Evolutionary conservation across 64 coral and sea anemone genomes (phyloP), one percentile per base, ranked within the genome.

Genomic region (Dendrophyllia cribrosa): DNA sequence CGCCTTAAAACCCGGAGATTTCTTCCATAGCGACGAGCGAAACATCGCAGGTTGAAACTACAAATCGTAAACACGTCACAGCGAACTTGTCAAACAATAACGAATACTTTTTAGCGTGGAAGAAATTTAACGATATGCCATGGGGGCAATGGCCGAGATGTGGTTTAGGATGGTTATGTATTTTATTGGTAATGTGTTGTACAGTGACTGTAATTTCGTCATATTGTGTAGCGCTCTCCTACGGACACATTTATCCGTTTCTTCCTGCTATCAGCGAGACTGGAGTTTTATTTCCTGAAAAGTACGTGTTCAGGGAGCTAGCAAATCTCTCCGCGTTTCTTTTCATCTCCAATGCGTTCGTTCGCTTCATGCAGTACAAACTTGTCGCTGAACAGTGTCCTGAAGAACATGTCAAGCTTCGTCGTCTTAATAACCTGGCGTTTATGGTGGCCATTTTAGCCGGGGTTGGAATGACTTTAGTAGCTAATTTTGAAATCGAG

Each of bases 401-500:
- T 0, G 91, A 96, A 47, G 95, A 86, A 34, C 86, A 93, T 16
- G 69, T 51, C 0, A 89, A 77, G 51, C 66, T 96, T 0, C 26
- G 50, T 45, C 90, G 82, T 14, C 91, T 96, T 17, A 96, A 96
- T 64, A 92, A 89, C 58, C 70, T 96, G 6, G 92, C 95, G 3
- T 96, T 96, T 62, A 78, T 86, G 3, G 89, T 96, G n/a, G 95
- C 91, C n/a, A 93, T 93, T 34, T 82, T 92, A n/a, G 70, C 91
- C 12, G 95, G 95, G 16, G 77, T 96, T 48, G 78, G 91, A 5
- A 96, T 96, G 95, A 96, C 95, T 10, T 93, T 96, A 43, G 95
- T 96, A 24, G 95, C 95, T 12, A 96, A 96, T 83, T 96, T 96
- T 73, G 95, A 96, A 86, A 89, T 96, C 45, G 91, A 96, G 75